phyloP scores from a whole-genome alignment of 2,113 vertebrate genomes.

The Marmota monax region DNA sequence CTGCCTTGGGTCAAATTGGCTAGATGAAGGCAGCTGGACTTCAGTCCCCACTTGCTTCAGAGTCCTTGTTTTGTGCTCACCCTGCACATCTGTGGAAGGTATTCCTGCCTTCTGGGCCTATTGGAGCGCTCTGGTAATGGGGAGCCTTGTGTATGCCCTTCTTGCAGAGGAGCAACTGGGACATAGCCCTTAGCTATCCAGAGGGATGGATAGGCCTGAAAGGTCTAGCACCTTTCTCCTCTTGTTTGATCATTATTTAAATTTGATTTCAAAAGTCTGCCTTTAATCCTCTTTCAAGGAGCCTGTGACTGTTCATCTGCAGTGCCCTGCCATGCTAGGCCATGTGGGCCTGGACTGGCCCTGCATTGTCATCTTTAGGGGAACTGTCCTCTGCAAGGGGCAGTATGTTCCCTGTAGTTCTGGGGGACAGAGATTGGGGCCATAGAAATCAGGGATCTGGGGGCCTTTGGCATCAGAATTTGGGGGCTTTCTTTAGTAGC shows the following conservation, averaged over 20 bases:
- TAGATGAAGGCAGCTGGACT: neutral
- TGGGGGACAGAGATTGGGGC: no score
- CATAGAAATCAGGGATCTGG: neutral
- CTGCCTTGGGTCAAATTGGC: no score
- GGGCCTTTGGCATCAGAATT: neutral
- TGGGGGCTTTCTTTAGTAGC: neutral
- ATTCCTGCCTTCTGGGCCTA: no score
- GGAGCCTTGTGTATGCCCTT: neutral
- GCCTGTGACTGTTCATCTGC: neutral
- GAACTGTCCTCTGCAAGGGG: neutral
- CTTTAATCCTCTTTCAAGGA: neutral
- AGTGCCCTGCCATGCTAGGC: neutral
- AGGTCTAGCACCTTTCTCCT: neutral
- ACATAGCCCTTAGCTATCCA: neutral
- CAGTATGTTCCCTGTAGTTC: neutral
- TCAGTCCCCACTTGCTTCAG: neutral
- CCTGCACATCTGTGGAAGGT: rapidly evolving
- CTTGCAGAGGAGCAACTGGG: no score
- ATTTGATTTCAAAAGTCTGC: neutral
- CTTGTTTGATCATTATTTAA: neutral
- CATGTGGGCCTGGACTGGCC: neutral
- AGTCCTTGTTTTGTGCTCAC: neutral
- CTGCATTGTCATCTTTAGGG: neutral
- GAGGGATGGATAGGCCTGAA: no score
- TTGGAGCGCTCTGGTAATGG: neutral